Percentiles rank a stretch among this genome's conserved stretches.
Evolutionary conservation across 2,797 vertebrate species (phyloP).

Genomic region (Ptychadena robeensis): DNA sequence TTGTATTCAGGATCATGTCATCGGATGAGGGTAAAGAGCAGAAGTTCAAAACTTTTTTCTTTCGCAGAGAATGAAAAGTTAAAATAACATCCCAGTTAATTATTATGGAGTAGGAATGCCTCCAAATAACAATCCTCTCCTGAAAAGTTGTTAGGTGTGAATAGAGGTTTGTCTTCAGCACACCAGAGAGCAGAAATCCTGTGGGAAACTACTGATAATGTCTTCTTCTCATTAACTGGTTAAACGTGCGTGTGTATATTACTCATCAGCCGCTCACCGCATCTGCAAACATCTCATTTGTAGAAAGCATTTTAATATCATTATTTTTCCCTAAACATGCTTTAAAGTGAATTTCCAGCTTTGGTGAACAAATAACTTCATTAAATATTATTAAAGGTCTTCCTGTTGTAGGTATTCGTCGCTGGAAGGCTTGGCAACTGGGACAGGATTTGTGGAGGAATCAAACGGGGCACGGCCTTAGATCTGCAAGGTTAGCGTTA

Average conservation of each 20-base stretch:
- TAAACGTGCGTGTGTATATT: slow-evolving; percentile 24
- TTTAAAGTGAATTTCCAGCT: neutral
- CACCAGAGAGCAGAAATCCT: slow-evolving; percentile 33
- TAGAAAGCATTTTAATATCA: neutral
- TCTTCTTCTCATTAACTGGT: slow-evolving; percentile 45
- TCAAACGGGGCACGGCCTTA: neutral
- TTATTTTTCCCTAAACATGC: neutral
- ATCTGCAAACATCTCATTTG: slow-evolving; percentile 28
- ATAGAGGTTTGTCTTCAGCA: slow-evolving; percentile 37
- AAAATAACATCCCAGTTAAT: slow-evolving; percentile 47
- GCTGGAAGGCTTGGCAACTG: slow-evolving; percentile 6
- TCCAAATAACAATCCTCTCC: slow-evolving; percentile 37
- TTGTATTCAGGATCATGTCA: slow-evolving; percentile 20
- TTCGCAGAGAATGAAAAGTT: slow-evolving; percentile 40
- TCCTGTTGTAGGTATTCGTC: neutral
- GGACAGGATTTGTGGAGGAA: neutral
- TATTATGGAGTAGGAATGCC: slow-evolving; percentile 39
- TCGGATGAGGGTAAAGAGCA: slow-evolving; percentile 27
- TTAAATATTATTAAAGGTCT: neutral
- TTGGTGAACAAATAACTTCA: neutral
- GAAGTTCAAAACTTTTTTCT: slow-evolving; percentile 20
- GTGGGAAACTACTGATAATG: slow-evolving; percentile 49
- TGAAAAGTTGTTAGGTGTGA: slow-evolving; percentile 35
- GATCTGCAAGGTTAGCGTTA: neutral
- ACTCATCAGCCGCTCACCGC: neutral